phyloP scores from a whole-genome alignment of 53 echinoderm and acorn worm genomes.

The Arbacia lixula region DNA sequence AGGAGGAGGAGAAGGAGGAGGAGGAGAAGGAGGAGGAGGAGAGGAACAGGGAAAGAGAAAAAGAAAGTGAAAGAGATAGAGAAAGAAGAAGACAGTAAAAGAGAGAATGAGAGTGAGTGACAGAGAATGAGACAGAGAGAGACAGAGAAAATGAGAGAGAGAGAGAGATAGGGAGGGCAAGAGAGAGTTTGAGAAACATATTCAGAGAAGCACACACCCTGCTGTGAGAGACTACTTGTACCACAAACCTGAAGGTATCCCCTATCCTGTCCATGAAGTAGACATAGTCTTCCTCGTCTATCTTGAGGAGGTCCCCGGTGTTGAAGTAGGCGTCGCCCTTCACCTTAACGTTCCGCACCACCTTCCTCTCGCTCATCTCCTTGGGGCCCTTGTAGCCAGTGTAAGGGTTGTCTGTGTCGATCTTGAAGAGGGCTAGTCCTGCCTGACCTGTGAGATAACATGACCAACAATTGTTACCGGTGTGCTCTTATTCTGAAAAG shows the following conservation, averaged over 20 bases:
- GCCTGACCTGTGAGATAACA: slow-evolving; percentile 19
- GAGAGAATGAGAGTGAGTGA: no score
- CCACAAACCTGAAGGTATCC: slow-evolving; percentile 56
- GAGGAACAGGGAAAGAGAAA: no score
- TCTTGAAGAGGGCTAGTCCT: slow-evolving; percentile 34
- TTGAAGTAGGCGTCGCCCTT: slow-evolving; percentile 53
- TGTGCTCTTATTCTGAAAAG: no score
- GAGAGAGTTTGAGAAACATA: neutral
- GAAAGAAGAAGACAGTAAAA: no score
- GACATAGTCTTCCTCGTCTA: slow-evolving; percentile 45
- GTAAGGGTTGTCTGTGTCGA: slow-evolving; percentile 22
- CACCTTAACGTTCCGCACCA: slow-evolving; percentile 22
- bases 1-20: no score
- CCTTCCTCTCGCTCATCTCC: slow-evolving; percentile 45
- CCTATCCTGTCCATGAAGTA: slow-evolving; percentile 60
- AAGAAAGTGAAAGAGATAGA: no score
- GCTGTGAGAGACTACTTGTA: neutral
- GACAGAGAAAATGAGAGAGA: no score
- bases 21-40: no score
- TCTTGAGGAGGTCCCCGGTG: slow-evolving; percentile 44
- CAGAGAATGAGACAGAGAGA: no score
- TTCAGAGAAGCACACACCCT: neutral
- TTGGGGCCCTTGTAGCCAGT: slow-evolving; percentile 41
- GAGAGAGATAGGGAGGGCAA: no score
- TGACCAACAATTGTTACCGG: neutral